Conservation (phyloP, 92 coral and sea anemone species). For the Porites evermanni region DNA sequence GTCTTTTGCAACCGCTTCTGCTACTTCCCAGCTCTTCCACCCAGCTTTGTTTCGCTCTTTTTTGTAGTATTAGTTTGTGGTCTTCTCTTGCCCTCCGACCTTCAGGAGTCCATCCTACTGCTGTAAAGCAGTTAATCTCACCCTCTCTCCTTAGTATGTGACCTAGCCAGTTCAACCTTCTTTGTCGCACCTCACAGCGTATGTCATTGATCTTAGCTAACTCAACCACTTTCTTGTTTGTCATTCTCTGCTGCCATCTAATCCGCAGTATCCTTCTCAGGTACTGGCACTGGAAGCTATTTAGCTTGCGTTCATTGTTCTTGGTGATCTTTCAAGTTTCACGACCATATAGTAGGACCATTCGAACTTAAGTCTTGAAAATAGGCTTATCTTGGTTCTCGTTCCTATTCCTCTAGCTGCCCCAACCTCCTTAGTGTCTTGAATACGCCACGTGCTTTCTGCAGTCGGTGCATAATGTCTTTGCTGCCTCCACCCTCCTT, state of each 20-base stretch:
- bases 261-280: background rate
- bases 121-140: background rate
- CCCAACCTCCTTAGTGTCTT: no score
- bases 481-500: no score
- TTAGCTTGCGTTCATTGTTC: no score
- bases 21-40: background rate
- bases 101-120: background rate
- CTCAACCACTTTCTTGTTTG: background rate
- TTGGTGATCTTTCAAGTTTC: background rate
- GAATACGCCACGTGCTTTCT: no score
- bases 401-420: no score
- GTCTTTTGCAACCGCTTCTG: no score
- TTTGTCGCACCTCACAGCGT: background rate
- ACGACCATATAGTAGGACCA: no score
- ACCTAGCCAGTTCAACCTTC: background rate
- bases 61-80: no score
- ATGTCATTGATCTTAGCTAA: no score
- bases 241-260: background rate
- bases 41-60: background rate
- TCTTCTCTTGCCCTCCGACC: background rate
- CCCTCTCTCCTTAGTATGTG: background rate
- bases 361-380: no score
- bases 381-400: background rate
- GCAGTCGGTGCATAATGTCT: no score
- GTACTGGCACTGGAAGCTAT: background rate